Evolutionary conservation across 1,140 invertebrate genomes (phyloP).

Genomic region (Aricia agestis): DNA sequence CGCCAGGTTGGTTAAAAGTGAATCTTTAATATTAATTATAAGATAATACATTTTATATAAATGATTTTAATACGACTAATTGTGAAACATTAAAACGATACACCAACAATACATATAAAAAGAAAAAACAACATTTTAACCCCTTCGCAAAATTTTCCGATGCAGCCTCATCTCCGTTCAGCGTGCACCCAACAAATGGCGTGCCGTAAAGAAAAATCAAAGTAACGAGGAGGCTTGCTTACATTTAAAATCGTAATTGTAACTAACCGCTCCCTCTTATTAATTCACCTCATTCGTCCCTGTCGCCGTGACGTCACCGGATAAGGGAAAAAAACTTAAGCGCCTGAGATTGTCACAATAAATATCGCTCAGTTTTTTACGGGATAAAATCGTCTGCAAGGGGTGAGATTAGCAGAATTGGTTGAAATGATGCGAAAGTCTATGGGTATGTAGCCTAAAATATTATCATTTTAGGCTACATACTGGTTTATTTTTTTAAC

Average conservation of each 20-base stretch:
- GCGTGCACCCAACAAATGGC: slow-evolving; percentile 56
- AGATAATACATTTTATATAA: no score
- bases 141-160: slow-evolving; percentile 30
- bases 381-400: background rate
- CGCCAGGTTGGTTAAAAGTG: no score
- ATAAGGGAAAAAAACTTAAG: slow-evolving; percentile 44
- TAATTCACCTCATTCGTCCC: slow-evolving; percentile 71
- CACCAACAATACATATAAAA: no score
- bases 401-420: background rate
- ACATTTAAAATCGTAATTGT: slow-evolving; percentile 76
- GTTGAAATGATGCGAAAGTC: no score
- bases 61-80: no score
- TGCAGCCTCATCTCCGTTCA: slow-evolving; percentile 29
- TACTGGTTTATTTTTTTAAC: no score
- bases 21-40: no score
- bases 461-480: no score
- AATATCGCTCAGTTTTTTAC: slow-evolving; percentile 14
- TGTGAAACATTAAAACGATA: no score
- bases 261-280: slow-evolving; percentile 73
- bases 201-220: slow-evolving; percentile 72
- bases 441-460: no score
- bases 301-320: slow-evolving; percentile 41
- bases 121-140: no score
- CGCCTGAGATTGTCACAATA: slow-evolving; percentile 45
- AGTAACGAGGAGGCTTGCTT: slow-evolving; percentile 67